Conservation (phyloP, 2,113 vertebrate species). For the Tiliqua scincoides region DNA sequence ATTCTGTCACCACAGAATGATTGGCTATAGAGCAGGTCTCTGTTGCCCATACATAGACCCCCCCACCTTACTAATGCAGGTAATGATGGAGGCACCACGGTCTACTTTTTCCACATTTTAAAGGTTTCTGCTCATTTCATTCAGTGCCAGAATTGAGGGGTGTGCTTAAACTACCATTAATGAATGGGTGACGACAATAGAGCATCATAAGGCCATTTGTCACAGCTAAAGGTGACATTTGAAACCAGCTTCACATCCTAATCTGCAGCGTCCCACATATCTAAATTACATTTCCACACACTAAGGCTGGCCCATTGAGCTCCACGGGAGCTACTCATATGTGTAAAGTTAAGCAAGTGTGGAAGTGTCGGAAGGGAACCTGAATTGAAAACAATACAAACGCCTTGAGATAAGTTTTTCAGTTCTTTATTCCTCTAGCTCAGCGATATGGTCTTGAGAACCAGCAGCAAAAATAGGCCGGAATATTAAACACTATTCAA, state of each 20-base stretch:
- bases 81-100: neutral
- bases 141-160: neutral
- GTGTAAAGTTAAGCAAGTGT: conserved; percentile 2
- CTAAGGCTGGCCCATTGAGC: neutral
- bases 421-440: neutral
- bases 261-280: neutral
- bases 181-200: neutral
- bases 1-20: too few species aligned
- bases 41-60: neutral
- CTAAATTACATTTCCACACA: neutral
- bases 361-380: neutral
- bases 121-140: neutral
- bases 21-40: too few species aligned
- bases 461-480: neutral
- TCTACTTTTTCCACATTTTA: neutral
- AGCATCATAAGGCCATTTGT: neutral
- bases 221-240: neutral
- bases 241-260: neutral
- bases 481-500: conserved; percentile 6
- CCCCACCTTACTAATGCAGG: neutral
- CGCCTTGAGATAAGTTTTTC: conserved; percentile 1
- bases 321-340: conserved; percentile 3
- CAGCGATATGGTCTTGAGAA: neutral
- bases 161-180: neutral
- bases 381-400: neutral